Evolutionary conservation across 2,797 vertebrate genomes (phyloP).

Genomic region (Hydrocynus forskahlii): DNA sequence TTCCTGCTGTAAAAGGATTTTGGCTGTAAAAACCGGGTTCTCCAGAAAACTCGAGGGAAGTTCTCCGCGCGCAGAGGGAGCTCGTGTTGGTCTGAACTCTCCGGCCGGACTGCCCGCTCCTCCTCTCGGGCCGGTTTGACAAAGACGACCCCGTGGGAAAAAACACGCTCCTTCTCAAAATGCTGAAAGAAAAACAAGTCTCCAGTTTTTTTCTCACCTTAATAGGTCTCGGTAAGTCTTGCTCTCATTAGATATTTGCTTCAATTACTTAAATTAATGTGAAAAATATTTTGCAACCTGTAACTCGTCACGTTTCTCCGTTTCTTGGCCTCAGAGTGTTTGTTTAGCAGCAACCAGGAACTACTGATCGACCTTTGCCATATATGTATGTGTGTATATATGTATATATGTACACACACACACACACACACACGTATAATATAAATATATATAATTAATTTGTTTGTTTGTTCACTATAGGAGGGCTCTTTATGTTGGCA

Average conservation of each 20-base stretch:
- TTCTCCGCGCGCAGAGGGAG: neutral
- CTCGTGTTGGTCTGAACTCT: neutral
- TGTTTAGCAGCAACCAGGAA: neutral
- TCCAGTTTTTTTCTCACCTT: constrained; percentile 20
- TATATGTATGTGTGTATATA: too few relatives aligned
- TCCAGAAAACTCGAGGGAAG: constrained; percentile 2
- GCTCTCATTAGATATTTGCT: neutral
- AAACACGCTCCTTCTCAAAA: constrained; percentile 43
- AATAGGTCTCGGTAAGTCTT: constrained; percentile 45
- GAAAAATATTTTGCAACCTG: too few relatives aligned
- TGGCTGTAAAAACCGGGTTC: neutral
- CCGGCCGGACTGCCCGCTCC: neutral
- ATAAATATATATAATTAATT: too few relatives aligned
- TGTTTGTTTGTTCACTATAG: too few relatives aligned
- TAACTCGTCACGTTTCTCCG: too few relatives aligned
- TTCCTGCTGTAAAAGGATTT: neutral
- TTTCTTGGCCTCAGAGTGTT: neutral
- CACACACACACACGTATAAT: too few relatives aligned
- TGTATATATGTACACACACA: too few relatives aligned
- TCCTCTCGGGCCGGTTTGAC: constrained; percentile 39
- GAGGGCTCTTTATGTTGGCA: too few relatives aligned
- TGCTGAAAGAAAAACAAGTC: constrained; percentile 42
- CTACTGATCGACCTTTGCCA: too few relatives aligned
- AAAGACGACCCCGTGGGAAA: constrained; percentile 51
- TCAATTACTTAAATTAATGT: too few relatives aligned